Evolutionary conservation across 2,797 vertebrate genomes (phyloP), one percentile per base, ranked within the genome.

Genomic region (Helarctos malayanus): DNA sequence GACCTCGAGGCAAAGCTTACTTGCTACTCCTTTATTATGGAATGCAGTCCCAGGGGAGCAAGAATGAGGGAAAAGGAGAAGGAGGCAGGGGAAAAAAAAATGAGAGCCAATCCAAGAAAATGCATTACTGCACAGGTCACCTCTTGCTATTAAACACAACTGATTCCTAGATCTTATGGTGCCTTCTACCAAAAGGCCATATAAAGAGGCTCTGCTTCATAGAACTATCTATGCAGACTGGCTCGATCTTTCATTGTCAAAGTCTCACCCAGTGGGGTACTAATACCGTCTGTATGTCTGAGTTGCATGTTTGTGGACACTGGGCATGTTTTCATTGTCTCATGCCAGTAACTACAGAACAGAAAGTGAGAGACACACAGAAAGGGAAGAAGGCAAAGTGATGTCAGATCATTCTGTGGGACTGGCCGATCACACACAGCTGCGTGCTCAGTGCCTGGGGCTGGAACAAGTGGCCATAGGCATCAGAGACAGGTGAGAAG

Each of bases 101-200:
- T 32, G 3, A 88, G 9, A 82, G 54, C 8, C 23, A 16, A 18
- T 63, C 35, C 54, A 45, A 61, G 12, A 89, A 54, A n/a, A 52
- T n/a, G 15, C 9, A 10, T 47, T 49, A 5, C 69, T 8, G 15
- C 68, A 9, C 78, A 73, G 15, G 3, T 85, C 49, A 57, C 49
- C 27, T 57, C n/a, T 91, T 91, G 35, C 35, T 84, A 16, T 86
- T 95, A 81, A 93, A 71, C 23, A 65, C 49, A 80, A 80, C 59
- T 65, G 41, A 89, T 35, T 82, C 27, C 68, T 82, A 47, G 35
- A 84, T n/a, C 59, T 69, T 57, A 63, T 0, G 25, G 27, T 32
- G 21, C 65, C 25, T 76, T 83, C 63, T 7, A 47, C 61, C 27
- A 57, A 91, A 54, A 89, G 13, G 18, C 4, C 78, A n/a, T 19